Evolutionary conservation across 2,797 vertebrate species (phyloP), one percentile per base, ranked within the genome.

Genomic region (Mus spretus): DNA sequence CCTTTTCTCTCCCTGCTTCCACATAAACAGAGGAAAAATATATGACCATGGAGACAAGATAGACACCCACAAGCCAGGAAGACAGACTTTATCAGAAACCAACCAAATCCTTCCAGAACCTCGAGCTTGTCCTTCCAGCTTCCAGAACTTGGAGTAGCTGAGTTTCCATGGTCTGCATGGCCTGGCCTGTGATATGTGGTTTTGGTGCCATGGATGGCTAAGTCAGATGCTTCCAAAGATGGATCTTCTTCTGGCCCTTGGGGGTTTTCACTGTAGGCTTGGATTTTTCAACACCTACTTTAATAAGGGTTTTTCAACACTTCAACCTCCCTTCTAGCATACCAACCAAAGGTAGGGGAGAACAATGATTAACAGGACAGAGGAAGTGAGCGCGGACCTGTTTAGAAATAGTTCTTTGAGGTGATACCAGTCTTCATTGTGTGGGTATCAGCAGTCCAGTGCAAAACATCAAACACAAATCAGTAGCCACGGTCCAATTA

Each of bases 121-220:
- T 47, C 44, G 20, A n/a, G 9, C 50, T 87, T 70, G 37, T 9
- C 31, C 47, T 87, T 70, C 11, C 37, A 59, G 61, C 37, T 11
- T 70, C 34, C 53, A 89, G 85, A 61, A 67, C 37, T 37, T 12
- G 24, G 47, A 57, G 84, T 47, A 61, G 9, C 34, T 9, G 72
- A 77, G 55, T 77, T n/a, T 75, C 70, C 22, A n/a, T 44, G 44
- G 53, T 44, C 37, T 34, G 55, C 83, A 82, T 31, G 19, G 3
- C n/a, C 34, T 2, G 19, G 47, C 28, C n/a, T 79, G 47, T 3
- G 10, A 17, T 3, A 2, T 5, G 77, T n/a, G 37, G 3, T 86
- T 55, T 89, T 3, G 6, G 20, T 17, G 31, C 26, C 6, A 26
- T 0, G 31, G 37, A 19, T 7, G 1, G 26, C 19, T 3, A 2